Conservation (phyloP, 2,888 invertebrate genomes). For the Blastobasis lacticolella region DNA sequence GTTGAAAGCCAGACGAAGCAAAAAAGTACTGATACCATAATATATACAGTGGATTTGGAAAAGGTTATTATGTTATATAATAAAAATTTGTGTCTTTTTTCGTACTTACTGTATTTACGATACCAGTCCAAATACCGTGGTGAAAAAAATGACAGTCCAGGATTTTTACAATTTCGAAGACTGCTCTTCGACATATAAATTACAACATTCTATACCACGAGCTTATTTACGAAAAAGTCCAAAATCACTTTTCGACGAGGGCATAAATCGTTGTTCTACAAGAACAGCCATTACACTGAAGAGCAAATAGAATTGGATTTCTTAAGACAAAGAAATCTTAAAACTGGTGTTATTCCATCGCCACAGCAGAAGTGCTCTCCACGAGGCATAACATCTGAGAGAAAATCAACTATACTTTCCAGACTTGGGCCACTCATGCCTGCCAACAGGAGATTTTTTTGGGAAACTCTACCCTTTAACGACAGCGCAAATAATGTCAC, state of each 20-base stretch:
- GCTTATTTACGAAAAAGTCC: constrained; percentile 19
- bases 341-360: background rate
- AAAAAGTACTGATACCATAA: background rate
- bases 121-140: constrained; percentile 13
- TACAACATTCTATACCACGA: constrained; percentile 18
- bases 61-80: constrained; percentile 20
- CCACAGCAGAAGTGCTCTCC: background rate
- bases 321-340: background rate
- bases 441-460: constrained; percentile 2
- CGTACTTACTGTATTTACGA: constrained; percentile 14
- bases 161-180: constrained; percentile 19
- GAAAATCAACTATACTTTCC: constrained; percentile 4
- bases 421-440: constrained; percentile 4
- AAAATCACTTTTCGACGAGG: constrained; percentile 19
- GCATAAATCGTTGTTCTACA: background rate
- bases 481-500: constrained; percentile 1
- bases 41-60: constrained; percentile 11
- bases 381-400: constrained; percentile 3
- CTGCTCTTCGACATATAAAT: constrained; percentile 18
- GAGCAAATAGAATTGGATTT: background rate
- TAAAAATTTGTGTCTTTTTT: constrained; percentile 21
- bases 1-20: background rate
- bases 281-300: background rate
- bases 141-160: constrained; percentile 16
- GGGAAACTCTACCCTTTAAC: constrained; percentile 3